Base-by-base conservation (phyloP, 2,888 invertebrate species). In the Scaptomyza reducta region DNA sequence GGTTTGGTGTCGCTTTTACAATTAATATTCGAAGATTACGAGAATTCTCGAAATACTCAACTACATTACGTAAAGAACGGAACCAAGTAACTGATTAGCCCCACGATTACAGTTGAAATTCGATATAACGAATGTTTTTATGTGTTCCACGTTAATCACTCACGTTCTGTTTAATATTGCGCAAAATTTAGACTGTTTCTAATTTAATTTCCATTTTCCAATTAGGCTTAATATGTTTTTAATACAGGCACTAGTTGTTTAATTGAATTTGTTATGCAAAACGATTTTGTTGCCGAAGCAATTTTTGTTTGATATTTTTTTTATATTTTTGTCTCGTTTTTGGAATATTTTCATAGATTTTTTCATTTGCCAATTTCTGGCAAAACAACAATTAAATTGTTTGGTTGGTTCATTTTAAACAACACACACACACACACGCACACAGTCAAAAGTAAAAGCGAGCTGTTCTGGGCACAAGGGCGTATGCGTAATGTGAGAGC, bases 201-300 rank as follows among this genome's bases (percentile, higher is more conserved):
- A 70, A 70, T 29, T 16, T 18, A 63, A 70, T 82, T 69, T 61
- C 31, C 61, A 65, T 62, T 70, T 81, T 65, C 53, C 77, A 86
- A 80, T 80, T 86, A 76, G 47, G 53, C 55, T 49, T 61, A 79
- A 86, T 79, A 51, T 49, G 61, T 49, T 79, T 86, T 80, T 76
- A 79, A 82, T 86, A 57, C 55, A 27, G 29, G 58, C 51, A 60
- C 55, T 47, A 49, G 59, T 55, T 58, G 71, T 72, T 71, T 65
- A 74, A 88, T 88, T 78, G 62, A 75, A 81, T 87, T 75, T 68
- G 62, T 66, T 74, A 69, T 79, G 84, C 81, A 83, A 79, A 83
- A 45, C 63, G 35, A 50, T 67, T 64, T 50, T 54, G 50, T 22
- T 29, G 25, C 27, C 7, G n/a, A 5, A 14, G 5, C 11, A 14